Conservation (phyloP, 1,140 invertebrate genomes). For the Pogonomyrmex barbatus region DNA sequence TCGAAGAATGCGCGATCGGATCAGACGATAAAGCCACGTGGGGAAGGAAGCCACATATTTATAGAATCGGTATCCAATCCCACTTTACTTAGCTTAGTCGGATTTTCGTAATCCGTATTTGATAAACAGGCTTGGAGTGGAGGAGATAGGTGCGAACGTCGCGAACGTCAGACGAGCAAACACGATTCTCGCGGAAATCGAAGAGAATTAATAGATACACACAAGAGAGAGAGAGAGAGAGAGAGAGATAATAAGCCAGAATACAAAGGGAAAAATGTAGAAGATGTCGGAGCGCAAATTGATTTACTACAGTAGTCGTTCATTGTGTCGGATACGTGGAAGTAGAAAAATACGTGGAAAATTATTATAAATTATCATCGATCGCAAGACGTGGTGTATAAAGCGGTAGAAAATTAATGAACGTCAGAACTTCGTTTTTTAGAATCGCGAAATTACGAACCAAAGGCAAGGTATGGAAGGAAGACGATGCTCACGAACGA, state of each 20-base stretch:
- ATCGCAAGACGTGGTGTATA: neutral
- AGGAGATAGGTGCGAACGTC: neutral
- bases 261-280: neutral
- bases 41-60: neutral
- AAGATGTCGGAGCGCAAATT: neutral
- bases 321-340: neutral
- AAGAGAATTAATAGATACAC: neutral
- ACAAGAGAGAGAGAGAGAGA: no score
- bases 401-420: neutral
- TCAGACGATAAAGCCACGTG: neutral
- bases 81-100: neutral
- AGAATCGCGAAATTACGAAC: neutral
- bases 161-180: neutral
- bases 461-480: neutral
- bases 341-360: neutral
- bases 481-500: neutral
- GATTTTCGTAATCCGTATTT: conserved; percentile 37
- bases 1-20: neutral
- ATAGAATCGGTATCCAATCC: conserved; percentile 15
- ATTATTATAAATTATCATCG: neutral
- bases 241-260: neutral
- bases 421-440: neutral
- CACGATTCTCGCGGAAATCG: neutral
- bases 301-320: neutral
- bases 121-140: conserved; percentile 19